phyloP scores from a whole-genome alignment of 2,113 vertebrate species.

The Macroglossus sobrinus region DNA sequence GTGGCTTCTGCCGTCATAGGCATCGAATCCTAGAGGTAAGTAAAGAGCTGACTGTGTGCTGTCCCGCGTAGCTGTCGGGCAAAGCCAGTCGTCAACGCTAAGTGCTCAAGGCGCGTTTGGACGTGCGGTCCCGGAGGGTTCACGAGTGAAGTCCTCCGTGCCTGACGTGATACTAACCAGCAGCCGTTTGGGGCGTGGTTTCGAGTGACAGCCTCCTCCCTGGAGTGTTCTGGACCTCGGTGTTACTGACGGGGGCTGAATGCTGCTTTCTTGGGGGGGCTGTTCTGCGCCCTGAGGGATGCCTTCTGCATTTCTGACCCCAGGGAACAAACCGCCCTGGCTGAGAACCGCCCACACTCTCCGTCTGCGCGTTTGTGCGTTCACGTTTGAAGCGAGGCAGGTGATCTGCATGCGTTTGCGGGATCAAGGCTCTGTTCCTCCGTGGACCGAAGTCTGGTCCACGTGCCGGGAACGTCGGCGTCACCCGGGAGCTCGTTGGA shows the following conservation, averaged over 20 bases:
- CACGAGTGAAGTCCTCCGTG: neutral
- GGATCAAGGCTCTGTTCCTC: neutral
- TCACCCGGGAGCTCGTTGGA: neutral
- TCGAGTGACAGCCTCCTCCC: fast-evolving
- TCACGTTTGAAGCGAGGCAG: fast-evolving
- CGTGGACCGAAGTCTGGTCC: neutral
- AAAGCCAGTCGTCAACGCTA: no score
- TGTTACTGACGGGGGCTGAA: fast-evolving
- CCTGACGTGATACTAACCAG: fast-evolving
- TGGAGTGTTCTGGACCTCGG: fast-evolving
- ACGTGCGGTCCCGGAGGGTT: neutral
- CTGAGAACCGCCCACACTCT: no score
- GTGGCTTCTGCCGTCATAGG: neutral
- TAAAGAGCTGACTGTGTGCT: neutral
- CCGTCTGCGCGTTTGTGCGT: neutral
- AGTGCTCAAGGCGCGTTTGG: no score
- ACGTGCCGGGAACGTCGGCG: fast-evolving
- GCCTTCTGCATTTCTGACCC: fast-evolving
- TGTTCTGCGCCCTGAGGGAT: fast-evolving
- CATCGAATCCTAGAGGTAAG: neutral
- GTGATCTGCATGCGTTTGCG: neutral
- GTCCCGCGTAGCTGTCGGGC: fast-evolving
- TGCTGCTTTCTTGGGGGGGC: fast-evolving
- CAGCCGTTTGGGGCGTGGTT: fast-evolving
- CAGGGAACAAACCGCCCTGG: no score